These are phyloP conservation scores for Akabosia matsudoensis DNA, from an alignment of 1,140 invertebrate genomes.

Conservation along the genomic window DNA sequence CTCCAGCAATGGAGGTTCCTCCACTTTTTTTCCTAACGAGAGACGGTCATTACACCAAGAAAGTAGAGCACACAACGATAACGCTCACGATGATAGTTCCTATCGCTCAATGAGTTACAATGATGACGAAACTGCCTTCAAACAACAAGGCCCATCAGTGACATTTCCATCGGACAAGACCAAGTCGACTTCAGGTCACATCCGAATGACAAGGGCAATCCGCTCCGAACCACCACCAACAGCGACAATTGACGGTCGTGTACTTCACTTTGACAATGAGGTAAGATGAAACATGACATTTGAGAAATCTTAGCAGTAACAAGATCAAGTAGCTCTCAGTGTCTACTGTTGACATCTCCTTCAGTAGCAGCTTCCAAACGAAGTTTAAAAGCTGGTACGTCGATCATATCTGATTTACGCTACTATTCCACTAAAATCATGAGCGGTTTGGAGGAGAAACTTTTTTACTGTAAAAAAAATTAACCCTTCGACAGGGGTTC, in stretches of 20 bases:
- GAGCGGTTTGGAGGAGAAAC: neutral
- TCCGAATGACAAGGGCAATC: slow-evolving; percentile 21
- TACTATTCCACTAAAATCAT: neutral
- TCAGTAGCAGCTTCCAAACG: neutral
- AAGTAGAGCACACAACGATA: neutral
- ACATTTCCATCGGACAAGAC: slow-evolving; percentile 12
- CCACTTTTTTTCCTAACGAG: neutral
- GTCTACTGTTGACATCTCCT: neutral
- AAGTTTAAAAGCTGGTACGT: neutral
- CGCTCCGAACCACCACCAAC: slow-evolving; percentile 17
- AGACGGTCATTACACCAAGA: neutral
- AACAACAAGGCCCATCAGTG: neutral
- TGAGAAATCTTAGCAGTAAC: neutral
- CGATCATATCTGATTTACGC: neutral
- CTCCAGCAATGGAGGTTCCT: neutral
- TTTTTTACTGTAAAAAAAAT: neutral
- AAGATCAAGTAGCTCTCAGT: neutral
- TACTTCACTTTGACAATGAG: slow-evolving; percentile 1
- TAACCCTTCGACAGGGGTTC: neutral
- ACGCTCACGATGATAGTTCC: neutral
- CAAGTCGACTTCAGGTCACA: neutral
- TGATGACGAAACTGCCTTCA: neutral
- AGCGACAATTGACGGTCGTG: slow-evolving; percentile 9
- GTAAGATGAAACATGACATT: slow-evolving; percentile 14
- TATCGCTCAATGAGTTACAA: slow-evolving; percentile 2